phyloP scores from a whole-genome alignment of 2,113 vertebrate species.

The Trogon surrucura region DNA sequence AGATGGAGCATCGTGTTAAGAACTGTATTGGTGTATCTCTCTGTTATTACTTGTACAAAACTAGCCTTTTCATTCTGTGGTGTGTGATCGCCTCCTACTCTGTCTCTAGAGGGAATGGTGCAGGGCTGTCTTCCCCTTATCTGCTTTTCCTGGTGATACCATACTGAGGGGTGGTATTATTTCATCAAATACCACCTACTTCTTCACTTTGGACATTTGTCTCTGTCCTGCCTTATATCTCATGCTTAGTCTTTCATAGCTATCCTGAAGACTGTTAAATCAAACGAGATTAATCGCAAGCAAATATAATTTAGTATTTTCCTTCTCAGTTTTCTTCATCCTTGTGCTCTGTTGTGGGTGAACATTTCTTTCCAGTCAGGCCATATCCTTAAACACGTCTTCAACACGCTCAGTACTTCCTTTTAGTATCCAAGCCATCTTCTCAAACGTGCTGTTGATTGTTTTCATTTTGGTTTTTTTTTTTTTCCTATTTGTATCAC shows the following conservation, averaged over 20 bases:
- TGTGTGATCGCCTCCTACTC: background rate
- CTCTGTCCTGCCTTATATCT: background rate
- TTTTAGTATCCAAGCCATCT: background rate
- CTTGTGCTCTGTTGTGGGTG: background rate
- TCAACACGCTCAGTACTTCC: fast-evolving
- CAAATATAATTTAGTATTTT: background rate
- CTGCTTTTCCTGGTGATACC: background rate
- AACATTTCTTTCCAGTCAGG: background rate
- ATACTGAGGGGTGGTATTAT: background rate
- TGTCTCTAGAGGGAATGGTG: background rate
- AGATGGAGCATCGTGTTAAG: background rate
- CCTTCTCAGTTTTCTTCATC: background rate
- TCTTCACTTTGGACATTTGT: background rate
- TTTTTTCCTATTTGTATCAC: background rate
- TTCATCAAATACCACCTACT: background rate
- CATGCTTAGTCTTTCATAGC: background rate
- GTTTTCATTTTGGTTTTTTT: fast-evolving
- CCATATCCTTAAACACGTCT: background rate
- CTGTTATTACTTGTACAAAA: background rate
- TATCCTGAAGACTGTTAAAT: background rate
- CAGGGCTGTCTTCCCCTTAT: background rate
- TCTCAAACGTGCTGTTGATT: background rate
- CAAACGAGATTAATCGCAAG: background rate
- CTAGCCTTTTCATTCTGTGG: background rate
- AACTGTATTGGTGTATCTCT: background rate